These are phyloP conservation scores for Solenopsis invicta DNA, from an alignment of 1,140 invertebrate genomes.

Conservation along the genomic window DNA sequence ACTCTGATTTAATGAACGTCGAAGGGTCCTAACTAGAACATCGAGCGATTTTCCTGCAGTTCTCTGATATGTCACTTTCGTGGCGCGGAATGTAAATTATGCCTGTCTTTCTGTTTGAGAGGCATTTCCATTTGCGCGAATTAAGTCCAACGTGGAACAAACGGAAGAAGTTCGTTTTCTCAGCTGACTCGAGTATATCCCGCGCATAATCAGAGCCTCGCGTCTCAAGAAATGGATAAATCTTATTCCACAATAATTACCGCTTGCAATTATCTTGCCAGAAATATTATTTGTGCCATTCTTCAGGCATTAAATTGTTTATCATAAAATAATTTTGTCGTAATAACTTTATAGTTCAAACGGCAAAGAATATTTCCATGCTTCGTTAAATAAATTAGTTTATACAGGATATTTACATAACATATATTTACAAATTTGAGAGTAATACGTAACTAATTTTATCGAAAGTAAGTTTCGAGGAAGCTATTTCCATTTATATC, in stretches of 20 bases:
- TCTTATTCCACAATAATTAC: conserved; percentile 43
- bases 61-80: conserved; percentile 62
- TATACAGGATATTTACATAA: conserved; percentile 8
- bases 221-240: conserved; percentile 57
- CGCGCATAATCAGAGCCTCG: conserved; percentile 35
- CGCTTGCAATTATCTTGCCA: conserved; percentile 15
- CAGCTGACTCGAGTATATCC: conserved; percentile 49
- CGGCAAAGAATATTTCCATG: neutral
- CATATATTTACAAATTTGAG: conserved; percentile 25
- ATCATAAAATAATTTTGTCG: neutral
- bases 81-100: conserved; percentile 60
- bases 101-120: conserved; percentile 60
- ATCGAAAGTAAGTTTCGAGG: neutral
- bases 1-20: conserved; percentile 56
- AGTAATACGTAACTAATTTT: neutral
- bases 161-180: conserved; percentile 58
- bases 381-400: neutral
- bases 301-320: neutral
- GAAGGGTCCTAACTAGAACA: conserved; percentile 38
- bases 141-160: conserved; percentile 55
- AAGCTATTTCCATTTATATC: conserved; percentile 13
- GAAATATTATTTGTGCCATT: conserved; percentile 19
- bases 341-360: neutral
- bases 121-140: conserved; percentile 63
- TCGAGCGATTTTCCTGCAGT: conserved; percentile 56